A percentile compares a stretch with the other conserved stretches of the same genome.
These are phyloP conservation scores for Cerastoderma edule DNA, from an alignment of 2,888 invertebrate genomes.

Conservation along the genomic window DNA sequence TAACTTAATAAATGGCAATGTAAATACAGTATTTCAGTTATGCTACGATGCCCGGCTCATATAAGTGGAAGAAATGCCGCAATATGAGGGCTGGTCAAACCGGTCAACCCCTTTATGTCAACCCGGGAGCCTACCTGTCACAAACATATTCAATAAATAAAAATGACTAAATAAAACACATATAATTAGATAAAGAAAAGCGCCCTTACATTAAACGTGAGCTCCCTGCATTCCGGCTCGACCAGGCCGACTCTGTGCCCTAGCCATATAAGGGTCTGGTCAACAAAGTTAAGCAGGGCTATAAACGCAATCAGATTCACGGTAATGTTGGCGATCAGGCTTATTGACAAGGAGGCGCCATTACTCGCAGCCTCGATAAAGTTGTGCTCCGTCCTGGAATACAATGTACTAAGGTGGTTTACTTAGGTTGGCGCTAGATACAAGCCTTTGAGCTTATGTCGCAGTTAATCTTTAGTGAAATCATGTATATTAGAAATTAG, in stretches of 20 bases:
- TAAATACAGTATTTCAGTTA: too few relatives aligned
- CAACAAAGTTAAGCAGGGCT: constrained; percentile 93
- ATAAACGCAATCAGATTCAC: constrained; percentile 97
- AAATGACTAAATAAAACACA: background rate
- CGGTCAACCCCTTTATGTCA: too few relatives aligned
- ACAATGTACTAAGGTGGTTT: too few relatives aligned
- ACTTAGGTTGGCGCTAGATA: too few relatives aligned
- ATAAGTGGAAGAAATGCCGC: too few relatives aligned
- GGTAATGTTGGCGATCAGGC: constrained; percentile 92
- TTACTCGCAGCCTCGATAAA: constrained; percentile 95
- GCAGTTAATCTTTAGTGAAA: too few relatives aligned
- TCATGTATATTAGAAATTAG: too few relatives aligned
- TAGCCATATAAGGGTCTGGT: constrained; percentile 88
- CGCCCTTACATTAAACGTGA: constrained; percentile 85
- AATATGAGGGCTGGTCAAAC: too few relatives aligned
- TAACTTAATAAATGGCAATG: too few relatives aligned
- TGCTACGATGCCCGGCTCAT: too few relatives aligned
- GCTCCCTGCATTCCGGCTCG: constrained; percentile 65
- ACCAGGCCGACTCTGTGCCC: constrained; percentile 88
- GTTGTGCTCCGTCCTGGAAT: constrained; percentile 90
- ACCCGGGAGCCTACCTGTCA: too few relatives aligned
- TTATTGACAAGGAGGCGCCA: constrained; percentile 92
- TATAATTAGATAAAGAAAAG: background rate
- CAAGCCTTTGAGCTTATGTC: too few relatives aligned
- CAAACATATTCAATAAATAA: background rate